phyloP scores from a whole-genome alignment of 1,140 invertebrate genomes.

The Portunus trituberculatus region DNA sequence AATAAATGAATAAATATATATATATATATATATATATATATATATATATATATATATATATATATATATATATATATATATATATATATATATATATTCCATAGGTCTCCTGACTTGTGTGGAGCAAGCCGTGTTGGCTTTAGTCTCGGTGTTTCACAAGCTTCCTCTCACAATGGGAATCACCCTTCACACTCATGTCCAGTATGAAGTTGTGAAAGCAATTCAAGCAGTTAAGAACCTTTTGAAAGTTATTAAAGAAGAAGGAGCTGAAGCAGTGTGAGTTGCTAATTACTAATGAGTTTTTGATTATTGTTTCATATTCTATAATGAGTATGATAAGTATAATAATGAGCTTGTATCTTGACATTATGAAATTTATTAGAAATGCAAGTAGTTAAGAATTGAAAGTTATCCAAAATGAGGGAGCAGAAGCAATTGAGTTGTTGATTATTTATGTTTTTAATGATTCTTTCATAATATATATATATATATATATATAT shows the following conservation, averaged over 20 bases:
- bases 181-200: constrained; percentile 31
- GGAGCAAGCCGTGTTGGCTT: constrained; percentile 44
- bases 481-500: not conserved
- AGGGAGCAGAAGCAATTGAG: not conserved
- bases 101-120: constrained; percentile 50
- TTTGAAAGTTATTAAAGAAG: constrained; percentile 61
- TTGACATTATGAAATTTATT: no score
- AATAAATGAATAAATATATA: no score
- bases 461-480: not conserved
- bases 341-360: not conserved
- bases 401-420: not conserved
- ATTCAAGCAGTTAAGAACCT: constrained; percentile 40
- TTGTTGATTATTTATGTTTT: not conserved
- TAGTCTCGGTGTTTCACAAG: constrained; percentile 42
- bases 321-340: not conserved
- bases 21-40: no score
- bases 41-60: no score
- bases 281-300: not conserved
- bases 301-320: no score
- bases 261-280: constrained; percentile 59
- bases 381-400: not conserved
- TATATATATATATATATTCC: not conserved
- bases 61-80: no score
- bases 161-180: constrained; percentile 28
- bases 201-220: constrained; percentile 46